Base-by-base conservation (phyloP, 1,140 invertebrate species). In the Orchesella cincta region DNA sequence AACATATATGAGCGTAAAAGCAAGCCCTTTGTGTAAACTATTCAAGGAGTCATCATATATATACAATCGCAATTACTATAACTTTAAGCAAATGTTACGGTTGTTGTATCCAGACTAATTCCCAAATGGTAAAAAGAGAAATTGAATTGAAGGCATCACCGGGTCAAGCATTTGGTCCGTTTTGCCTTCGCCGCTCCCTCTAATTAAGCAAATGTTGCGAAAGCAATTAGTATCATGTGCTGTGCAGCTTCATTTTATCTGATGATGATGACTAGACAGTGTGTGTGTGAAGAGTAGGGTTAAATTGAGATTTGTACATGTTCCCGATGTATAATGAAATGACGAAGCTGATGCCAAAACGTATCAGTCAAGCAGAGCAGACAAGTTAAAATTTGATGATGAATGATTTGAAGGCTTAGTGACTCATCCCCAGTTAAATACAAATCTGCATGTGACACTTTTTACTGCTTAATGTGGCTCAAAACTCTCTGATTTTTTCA, bases 371-470 rank as follows among this genome's bases (percentile, higher is more conserved):
- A 57, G 52, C 52, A 23, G 23, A 57, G 23, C 52, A n/a, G 52
- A 57, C 52, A 57, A 14, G 52, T 57, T 57, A 57, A 8, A 57
- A 12, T 57, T 57, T 12, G 62, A 31, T 67, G 62, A 29, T 67
- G 62, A 29, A 31, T 67, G 31, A 67, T 67, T 67, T 67, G 31
- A 67, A 31, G 62, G 33, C 62, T 67, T 23, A 8, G 28, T 67
- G 62, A 67, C 28, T 67, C 62, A 67, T 67, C 62, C 62, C 62
- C n/a, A 33, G 39, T 46, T 46, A 46, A 46, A 46, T n/a, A 57
- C 8, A 67, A 67, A 31, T 67, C 33, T 67, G 62, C 62, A 67
- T 67, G 62, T 67, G 62, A 67, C 62, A 67, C 62, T 67, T 31
- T 67, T 67, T 67, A 3, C 62, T 31, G 1, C 2, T 33, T 8